phyloP scores from a whole-genome alignment of 2,113 vertebrate species.

The Sinocyclocheilus rhinocerous region DNA sequence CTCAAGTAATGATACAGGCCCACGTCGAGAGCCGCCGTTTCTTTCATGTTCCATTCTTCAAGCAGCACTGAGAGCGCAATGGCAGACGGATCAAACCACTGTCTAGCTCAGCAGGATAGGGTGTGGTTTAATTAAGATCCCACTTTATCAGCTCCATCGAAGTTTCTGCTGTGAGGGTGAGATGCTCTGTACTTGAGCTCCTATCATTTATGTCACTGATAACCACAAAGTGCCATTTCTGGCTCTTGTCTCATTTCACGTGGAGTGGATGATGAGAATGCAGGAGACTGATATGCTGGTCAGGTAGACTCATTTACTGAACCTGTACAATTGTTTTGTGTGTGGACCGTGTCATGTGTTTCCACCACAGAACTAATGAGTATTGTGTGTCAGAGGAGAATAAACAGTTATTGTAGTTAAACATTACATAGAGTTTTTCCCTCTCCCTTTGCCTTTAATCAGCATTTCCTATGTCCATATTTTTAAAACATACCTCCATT shows the following conservation, averaged over 20 bases:
- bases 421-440: too few species aligned
- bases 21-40: constrained; percentile 80
- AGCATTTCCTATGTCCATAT: too few species aligned
- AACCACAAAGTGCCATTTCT: constrained; percentile 44
- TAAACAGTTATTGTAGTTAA: too few species aligned
- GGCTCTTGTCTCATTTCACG: constrained; percentile 45
- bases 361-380: background rate
- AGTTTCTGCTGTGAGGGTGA: constrained; percentile 55
- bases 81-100: constrained; percentile 57
- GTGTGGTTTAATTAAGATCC: constrained; percentile 65
- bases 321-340: background rate
- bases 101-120: constrained; percentile 61
- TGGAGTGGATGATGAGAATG: constrained; percentile 43
- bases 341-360: background rate
- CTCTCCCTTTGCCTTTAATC: too few species aligned
- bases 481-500: too few species aligned
- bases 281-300: constrained; percentile 21
- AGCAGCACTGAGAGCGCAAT: constrained; percentile 70
- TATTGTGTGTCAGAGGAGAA: too few species aligned
- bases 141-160: constrained; percentile 64
- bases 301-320: constrained; percentile 46
- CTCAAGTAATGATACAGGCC: constrained; percentile 84
- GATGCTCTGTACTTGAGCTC: constrained; percentile 53
- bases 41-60: constrained; percentile 92
- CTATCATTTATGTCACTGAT: constrained; percentile 43